Percentiles rank a stretch among this genome's conserved stretches.
phyloP scores from a whole-genome alignment of 30 jellyfish, hydroid and myxozoan species.

The Clytia hemisphaerica region DNA sequence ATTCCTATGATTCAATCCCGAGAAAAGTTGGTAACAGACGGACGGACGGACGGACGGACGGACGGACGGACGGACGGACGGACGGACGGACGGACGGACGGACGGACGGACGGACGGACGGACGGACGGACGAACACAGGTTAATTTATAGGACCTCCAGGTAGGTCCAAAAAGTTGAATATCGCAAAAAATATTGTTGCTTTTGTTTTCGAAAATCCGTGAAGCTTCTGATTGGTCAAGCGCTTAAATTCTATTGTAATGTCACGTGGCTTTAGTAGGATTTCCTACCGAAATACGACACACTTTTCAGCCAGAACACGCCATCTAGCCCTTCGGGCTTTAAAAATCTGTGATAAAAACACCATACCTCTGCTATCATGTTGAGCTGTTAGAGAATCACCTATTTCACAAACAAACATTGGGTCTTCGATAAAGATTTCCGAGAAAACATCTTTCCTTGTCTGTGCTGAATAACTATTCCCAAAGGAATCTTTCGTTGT shows the following conservation, averaged over 20 bases:
- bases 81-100: no score
- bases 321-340: conserved; percentile 44
- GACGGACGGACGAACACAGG: no score
- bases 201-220: no score
- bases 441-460: conserved; percentile 30
- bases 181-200: no score
- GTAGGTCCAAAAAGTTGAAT: no score
- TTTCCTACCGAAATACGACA: conserved; percentile 31
- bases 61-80: no score
- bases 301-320: conserved; percentile 30
- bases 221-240: no score
- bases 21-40: no score
- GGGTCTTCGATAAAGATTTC: conserved; percentile 80
- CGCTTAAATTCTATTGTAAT: conserved; percentile 44
- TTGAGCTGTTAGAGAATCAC: conserved; percentile 44
- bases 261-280: conserved; percentile 54
- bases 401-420: conserved; percentile 60
- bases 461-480: background rate
- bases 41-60: no score
- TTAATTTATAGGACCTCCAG: no score
- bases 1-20: no score
- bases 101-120: no score
- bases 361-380: conserved; percentile 6
- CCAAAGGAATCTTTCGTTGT: background rate
- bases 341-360: conserved; percentile 23